Evolutionary conservation across 2,113 vertebrate species (phyloP).

Genomic region (Picathartes gymnocephalus): DNA sequence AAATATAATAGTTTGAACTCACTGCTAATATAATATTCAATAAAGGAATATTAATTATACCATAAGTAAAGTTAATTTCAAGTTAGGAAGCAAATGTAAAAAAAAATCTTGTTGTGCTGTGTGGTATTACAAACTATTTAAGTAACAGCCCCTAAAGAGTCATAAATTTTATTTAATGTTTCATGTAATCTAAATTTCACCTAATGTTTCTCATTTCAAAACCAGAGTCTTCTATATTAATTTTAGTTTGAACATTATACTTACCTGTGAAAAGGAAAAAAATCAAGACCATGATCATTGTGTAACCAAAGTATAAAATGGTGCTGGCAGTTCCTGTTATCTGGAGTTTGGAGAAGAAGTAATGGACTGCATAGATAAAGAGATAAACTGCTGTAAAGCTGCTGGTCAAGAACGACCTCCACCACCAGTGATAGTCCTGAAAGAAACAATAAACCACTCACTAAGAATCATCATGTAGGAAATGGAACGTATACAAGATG

Average conservation of each 20-base stretch:
- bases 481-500: background rate
- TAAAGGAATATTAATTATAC: background rate
- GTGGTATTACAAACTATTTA: background rate
- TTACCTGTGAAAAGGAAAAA: slow-evolving; percentile 88
- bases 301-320: slow-evolving; percentile 88
- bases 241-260: background rate
- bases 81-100: background rate
- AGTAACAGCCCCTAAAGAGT: background rate
- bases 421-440: slow-evolving; percentile 93
- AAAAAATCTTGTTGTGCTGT: background rate
- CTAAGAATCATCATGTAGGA: background rate
- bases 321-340: slow-evolving; percentile 80
- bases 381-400: slow-evolving; percentile 89
- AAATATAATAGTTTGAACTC: background rate
- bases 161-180: background rate
- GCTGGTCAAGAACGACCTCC: slow-evolving; percentile 86
- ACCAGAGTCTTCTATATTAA: background rate
- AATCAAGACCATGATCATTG: slow-evolving; percentile 84
- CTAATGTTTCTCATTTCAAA: background rate
- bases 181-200: background rate
- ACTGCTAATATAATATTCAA: background rate
- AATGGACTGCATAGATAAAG: slow-evolving; percentile 84
- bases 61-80: background rate
- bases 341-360: slow-evolving; percentile 86
- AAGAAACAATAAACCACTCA: background rate